phyloP scores from a whole-genome alignment of 2,888 invertebrate genomes.

The Geophilus truncorum region DNA sequence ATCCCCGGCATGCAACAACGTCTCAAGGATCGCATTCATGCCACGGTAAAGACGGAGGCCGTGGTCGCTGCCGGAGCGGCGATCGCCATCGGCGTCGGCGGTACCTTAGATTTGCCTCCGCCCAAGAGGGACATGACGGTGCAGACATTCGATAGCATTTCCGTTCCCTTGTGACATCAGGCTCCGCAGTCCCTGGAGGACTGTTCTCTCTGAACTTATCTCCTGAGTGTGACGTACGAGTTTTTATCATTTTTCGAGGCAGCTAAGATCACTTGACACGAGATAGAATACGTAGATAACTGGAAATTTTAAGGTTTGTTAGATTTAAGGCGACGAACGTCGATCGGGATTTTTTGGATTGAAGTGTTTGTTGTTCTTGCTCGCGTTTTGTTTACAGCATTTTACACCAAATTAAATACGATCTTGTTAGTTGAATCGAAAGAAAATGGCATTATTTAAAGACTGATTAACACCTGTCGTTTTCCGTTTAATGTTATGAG shows the following conservation, averaged over 20 bases:
- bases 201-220: background rate
- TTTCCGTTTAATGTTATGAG: too few species aligned
- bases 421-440: too few species aligned
- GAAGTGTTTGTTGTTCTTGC: too few species aligned
- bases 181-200: background rate
- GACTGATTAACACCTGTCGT: too few species aligned
- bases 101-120: background rate
- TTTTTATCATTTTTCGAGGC: background rate
- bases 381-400: too few species aligned
- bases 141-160: slow-evolving; percentile 33
- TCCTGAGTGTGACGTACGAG: background rate
- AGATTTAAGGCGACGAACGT: background rate
- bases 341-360: too few species aligned
- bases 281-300: background rate
- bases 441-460: too few species aligned
- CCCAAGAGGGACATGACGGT: slow-evolving; percentile 33
- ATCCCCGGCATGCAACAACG: slow-evolving; percentile 32
- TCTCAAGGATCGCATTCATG: background rate
- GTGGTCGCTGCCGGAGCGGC: background rate
- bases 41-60: background rate
- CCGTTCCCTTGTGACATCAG: slow-evolving; percentile 30
- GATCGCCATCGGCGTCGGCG: background rate
- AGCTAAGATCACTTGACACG: background rate
- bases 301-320: background rate
- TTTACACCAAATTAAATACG: too few species aligned